These are phyloP conservation scores for Trichonephila clavipes DNA, from an alignment of 1,140 invertebrate species.

Conservation along the genomic window DNA sequence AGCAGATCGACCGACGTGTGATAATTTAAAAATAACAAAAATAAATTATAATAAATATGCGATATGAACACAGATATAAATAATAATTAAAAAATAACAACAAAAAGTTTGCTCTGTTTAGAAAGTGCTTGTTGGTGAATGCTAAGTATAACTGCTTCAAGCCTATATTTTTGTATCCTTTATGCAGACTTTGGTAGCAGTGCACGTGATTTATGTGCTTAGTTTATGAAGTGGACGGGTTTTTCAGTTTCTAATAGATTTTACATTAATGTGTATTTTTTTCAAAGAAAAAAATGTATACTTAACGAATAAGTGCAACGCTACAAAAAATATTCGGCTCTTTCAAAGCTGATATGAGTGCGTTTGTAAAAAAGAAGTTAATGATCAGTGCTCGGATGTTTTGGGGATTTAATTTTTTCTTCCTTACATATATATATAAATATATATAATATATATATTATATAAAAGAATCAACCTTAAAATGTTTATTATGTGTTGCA, in stretches of 20 bases:
- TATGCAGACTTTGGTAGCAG: constrained; percentile 65
- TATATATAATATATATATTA: not conserved
- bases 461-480: not conserved
- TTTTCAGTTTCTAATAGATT: constrained; percentile 66
- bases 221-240: constrained; percentile 18
- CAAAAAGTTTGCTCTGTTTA: constrained; percentile 59
- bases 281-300: constrained; percentile 26
- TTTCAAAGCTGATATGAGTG: not conserved
- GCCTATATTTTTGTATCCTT: constrained; percentile 77
- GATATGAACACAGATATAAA: constrained; percentile 30
- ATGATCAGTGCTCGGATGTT: not conserved
- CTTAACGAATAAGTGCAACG: not conserved
- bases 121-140: constrained; percentile 67
- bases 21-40: constrained; percentile 16
- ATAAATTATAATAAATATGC: not conserved
- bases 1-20: constrained; percentile 89
- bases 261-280: constrained; percentile 59
- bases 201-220: constrained; percentile 66
- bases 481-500: constrained; percentile 34
- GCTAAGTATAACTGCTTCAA: constrained; percentile 72
- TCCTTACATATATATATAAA: not conserved
- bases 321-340: constrained; percentile 4
- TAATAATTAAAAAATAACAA: constrained; percentile 34
- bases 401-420: not conserved
- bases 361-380: not conserved